Evolutionary conservation across 2,797 vertebrate genomes (phyloP).

Genomic region (Coregonus sp.): DNA sequence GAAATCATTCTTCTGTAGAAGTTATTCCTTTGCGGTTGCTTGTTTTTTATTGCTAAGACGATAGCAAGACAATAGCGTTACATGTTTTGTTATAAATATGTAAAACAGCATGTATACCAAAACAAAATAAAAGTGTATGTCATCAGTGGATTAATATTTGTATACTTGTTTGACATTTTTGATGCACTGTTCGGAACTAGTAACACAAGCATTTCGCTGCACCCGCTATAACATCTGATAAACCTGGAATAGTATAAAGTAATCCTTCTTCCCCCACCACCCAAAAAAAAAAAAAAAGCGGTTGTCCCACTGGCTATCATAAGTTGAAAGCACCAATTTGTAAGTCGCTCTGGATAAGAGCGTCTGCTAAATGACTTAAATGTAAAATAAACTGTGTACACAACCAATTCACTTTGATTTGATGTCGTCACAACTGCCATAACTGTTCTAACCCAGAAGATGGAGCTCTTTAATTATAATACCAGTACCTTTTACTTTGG

Average conservation of each 20-base stretch:
- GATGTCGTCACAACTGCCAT: not conserved
- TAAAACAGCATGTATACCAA: not conserved
- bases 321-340: too few species aligned
- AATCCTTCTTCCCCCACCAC: too few species aligned
- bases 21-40: not conserved
- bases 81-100: not conserved
- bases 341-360: too few species aligned
- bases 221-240: too few species aligned
- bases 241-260: too few species aligned
- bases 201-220: too few species aligned
- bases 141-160: not conserved
- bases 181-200: too few species aligned
- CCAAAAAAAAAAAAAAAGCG: too few species aligned
- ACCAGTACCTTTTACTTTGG: not conserved
- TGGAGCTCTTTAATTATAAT: not conserved
- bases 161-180: not conserved
- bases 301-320: too few species aligned
- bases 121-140: not conserved
- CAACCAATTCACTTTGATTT: too few species aligned
- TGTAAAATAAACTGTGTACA: too few species aligned
- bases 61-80: not conserved
- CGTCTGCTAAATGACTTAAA: too few species aligned
- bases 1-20: not conserved
- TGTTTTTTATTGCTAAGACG: not conserved
- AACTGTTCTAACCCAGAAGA: not conserved